Evolutionary conservation across 2,797 vertebrate genomes (phyloP), one percentile per base, ranked within the genome.

Genomic region (Australoheros facetus): DNA sequence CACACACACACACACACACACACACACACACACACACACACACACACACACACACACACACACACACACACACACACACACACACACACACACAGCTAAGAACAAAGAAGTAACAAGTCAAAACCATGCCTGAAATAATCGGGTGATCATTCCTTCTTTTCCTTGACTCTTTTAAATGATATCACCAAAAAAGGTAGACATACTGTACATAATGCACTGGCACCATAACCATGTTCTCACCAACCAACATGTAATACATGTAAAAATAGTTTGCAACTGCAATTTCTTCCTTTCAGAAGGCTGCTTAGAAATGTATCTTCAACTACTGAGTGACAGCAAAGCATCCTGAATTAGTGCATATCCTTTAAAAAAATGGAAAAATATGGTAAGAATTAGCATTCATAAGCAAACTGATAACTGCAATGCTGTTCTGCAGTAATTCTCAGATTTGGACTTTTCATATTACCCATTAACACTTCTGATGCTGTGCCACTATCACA

Each of bases 101-200:
- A 45, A 73, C 72, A 64, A 26, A 59, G 26, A 17, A 76, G 80
- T 81, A 70, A 77, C 75, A 62, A 69, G 59, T 81, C 23, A 72
- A 56, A 83, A 74, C 14, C 1, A 21, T 80, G 70, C 58, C 73
- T 56, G 26, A 78, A 75, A 58, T 64, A 71, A 77, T 34, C 14
- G 23, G 37, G 17, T 70, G 34, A 70, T 81, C 37, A 60, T 57
- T 75, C 60, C 76, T 80, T 19, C 23, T 16, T 75, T 17, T 70
- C 5, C 57, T 1, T 57, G 14, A 77, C 28, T 48, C 34, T 42
- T 80, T 64, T 73, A 56, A 73, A 16, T 58, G 26, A 77, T 60
- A 55, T 70, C 51, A 21, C 17, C 14, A 75, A 66, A 82, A 64
- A 8, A 58, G n/a, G 6, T 57, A 54, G 4, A 10, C 62, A 48